Evolutionary conservation across 2,113 vertebrate species (phyloP), one percentile per base, ranked within the genome.

Genomic region (Nannospalax galili): DNA sequence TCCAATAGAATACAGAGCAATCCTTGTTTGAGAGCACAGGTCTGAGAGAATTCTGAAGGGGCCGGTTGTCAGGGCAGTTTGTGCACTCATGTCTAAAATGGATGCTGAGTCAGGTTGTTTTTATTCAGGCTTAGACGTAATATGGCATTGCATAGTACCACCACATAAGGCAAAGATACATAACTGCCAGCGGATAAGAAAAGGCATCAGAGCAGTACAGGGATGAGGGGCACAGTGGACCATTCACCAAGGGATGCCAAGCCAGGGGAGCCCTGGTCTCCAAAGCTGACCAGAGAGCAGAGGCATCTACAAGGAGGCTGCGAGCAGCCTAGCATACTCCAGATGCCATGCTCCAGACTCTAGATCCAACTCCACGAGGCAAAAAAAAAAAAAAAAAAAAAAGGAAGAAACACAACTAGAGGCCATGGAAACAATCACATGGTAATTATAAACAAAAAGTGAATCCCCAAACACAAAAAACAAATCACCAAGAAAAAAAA

Each of bases 231-330:
- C 24, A 65, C 30, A 72, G 7, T 56, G 64, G 22, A 32, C 30
- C 17, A 0, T 22, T 2, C n/a, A 15, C 24, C n/a, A 32, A 77
- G n/a, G 58, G 12, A 62, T 19, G 15, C 1, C 1, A 1, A 12
- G 64, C 32, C 4, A 0, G 3, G 3, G 0, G 40, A 84, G 32
- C 26, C 35, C 37, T 62, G n/a, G 35, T 58, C 40, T 15, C 42
- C n/a, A 91, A 42, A 45, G 37, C 60, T 60, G 20, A 42, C 14
- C 73, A 60, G n/a, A 52, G 19, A 0, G 7, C 37, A n/a, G 82
- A 19, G 16, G 22, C 30, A 17, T 77, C 70, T 65, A 28, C 9
- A 26, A 78, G 62, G 84, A 91, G 35, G 7, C 60, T 14, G 11
- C 26, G 17, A 10, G 2, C 26, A n/a, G 20, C 11, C 11, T 10